Evolutionary conservation across 2,113 vertebrate species (phyloP).

Genomic region (Motacilla tschutschensis): DNA sequence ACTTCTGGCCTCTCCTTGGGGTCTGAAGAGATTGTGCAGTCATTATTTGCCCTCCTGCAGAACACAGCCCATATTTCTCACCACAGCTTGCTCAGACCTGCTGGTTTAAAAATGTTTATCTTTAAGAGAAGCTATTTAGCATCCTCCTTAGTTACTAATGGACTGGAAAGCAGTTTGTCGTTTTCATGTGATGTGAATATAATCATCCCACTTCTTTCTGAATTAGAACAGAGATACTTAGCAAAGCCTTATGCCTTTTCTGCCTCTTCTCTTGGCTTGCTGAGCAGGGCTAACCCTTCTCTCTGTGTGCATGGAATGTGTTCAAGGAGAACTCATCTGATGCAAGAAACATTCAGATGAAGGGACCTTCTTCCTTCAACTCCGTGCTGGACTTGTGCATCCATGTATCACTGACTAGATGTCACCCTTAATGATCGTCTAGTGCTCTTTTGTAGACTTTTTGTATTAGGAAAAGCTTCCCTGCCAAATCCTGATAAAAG

Average conservation of each 20-base stretch:
- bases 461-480: background rate
- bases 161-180: conserved; percentile 65
- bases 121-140: conserved; percentile 67
- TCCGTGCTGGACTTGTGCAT: background rate
- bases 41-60: conserved; percentile 44
- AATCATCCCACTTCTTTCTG: conserved; percentile 64
- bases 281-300: conserved; percentile 22
- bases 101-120: conserved; percentile 65
- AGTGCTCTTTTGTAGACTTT: background rate
- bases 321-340: background rate
- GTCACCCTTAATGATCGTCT: background rate
- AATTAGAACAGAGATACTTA: conserved; percentile 53
- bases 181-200: conserved; percentile 65
- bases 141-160: conserved; percentile 69
- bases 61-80: conserved; percentile 51
- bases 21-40: background rate
- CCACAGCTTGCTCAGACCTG: conserved; percentile 52
- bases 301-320: background rate
- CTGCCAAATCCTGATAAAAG: background rate
- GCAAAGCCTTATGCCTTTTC: conserved; percentile 40
- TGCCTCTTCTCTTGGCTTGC: conserved; percentile 24
- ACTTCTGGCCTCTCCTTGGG: background rate
- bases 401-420: background rate
- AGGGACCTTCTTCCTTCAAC: background rate
- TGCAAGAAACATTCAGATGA: background rate